These are phyloP conservation scores for Bugula neritina DNA, from an alignment of 2,888 invertebrate species.

Conservation along the genomic window DNA sequence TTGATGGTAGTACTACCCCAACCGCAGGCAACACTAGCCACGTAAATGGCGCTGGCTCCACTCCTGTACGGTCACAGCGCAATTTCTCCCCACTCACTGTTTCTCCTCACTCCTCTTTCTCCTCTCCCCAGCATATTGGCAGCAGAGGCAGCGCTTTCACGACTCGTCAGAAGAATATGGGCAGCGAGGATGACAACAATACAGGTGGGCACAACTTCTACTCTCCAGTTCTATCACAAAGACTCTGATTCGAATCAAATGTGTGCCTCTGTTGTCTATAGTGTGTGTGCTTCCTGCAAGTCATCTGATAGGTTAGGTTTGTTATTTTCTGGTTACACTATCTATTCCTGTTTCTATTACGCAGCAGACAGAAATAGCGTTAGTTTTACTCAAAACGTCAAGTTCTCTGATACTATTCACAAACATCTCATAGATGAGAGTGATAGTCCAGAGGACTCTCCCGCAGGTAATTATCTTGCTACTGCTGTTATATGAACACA, in stretches of 20 bases:
- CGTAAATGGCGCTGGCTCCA: not conserved
- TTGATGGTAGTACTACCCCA: not conserved
- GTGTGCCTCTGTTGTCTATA: not conserved
- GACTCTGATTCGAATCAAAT: too few species aligned
- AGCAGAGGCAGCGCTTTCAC: conserved; percentile 23
- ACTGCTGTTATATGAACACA: too few species aligned
- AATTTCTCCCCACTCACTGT: not conserved
- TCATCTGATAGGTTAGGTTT: too few species aligned
- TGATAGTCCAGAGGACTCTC: not conserved
- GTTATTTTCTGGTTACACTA: too few species aligned
- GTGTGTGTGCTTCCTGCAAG: not conserved
- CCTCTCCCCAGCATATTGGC: conserved; percentile 21
- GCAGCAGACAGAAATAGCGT: too few species aligned
- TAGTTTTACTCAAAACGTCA: not conserved
- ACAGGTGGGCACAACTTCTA: too few species aligned
- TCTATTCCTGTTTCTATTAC: too few species aligned
- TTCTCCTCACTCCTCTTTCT: not conserved
- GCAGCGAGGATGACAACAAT: not conserved
- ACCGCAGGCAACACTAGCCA: not conserved
- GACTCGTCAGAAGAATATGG: not conserved
- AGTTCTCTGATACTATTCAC: not conserved
- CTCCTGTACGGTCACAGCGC: not conserved
- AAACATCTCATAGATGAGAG: not conserved
- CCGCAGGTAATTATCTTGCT: not conserved
- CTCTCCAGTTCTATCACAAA: too few species aligned